Evolutionary conservation across 1,140 invertebrate species (phyloP).

Genomic region (Melanaphis sacchari): DNA sequence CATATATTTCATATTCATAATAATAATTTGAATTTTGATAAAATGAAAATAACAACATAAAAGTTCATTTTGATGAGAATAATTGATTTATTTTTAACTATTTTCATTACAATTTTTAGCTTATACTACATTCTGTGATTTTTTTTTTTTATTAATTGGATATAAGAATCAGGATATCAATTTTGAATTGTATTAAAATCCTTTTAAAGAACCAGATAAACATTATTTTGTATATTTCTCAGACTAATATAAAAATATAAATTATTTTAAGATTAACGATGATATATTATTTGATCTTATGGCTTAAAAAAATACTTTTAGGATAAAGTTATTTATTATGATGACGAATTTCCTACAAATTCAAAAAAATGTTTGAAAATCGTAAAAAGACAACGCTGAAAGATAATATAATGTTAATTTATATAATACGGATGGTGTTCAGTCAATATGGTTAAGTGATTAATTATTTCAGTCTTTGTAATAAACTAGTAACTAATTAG

Average conservation of each 20-base stretch:
- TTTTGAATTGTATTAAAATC: background rate
- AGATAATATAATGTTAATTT: too few species aligned
- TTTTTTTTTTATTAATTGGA: background rate
- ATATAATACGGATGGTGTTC: too few species aligned
- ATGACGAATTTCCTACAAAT: background rate
- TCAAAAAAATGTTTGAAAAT: background rate
- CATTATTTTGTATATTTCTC: background rate
- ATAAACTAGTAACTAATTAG: background rate
- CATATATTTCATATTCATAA: background rate
- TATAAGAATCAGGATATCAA: background rate
- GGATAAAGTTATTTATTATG: background rate
- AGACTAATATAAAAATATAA: background rate
- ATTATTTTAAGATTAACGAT: too few species aligned
- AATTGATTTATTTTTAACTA: background rate
- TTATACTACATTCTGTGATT: background rate
- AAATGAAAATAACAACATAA: background rate
- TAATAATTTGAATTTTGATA: background rate
- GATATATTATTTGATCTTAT: background rate
- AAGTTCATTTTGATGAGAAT: background rate
- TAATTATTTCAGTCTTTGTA: background rate
- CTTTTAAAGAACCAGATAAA: background rate
- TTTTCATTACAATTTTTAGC: background rate
- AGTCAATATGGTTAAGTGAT: too few species aligned
- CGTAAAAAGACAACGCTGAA: background rate
- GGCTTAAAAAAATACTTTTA: background rate